Evolutionary conservation across 2,113 vertebrate species (phyloP), one percentile per base, ranked within the genome.

Genomic region (Origma solitaria): DNA sequence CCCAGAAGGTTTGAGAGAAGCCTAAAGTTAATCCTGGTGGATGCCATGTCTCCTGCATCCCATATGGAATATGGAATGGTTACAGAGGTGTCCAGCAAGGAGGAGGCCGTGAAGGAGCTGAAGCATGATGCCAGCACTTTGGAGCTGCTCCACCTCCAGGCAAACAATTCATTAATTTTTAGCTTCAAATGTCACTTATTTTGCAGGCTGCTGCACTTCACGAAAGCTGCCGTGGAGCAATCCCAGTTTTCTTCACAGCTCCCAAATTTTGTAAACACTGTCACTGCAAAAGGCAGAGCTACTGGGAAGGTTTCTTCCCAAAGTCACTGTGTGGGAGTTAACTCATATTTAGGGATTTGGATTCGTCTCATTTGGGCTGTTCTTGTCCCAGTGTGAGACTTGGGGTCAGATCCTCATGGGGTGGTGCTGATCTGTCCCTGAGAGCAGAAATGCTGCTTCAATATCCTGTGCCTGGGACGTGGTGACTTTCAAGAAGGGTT

Each of bases 191-290:
- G 14, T n/a, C 30, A 13, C 33, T 33, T 83, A 1, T 2, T 70
- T 80, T 54, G 6, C 58, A 51, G 82, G 68, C 71, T 92, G 70
- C 64, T 69, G 16, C 78, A 15, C 50, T 71, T 51, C 25, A 6
- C 13, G 30, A 64, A 56, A 91, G 81, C 80, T 58, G 40, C 56
- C 2, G 4, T 6, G 11, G 77, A 87, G 61, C 21, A 1, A 49
- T 75, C 61, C 81, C 72, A 35, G n/a, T 56, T 96, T 71, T 42
- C n/a, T 64, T 97, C 80, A 58, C 81, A 91, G 81, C 69, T 92
- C 86, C 81, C 61, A 20, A 1, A 35, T 70, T 47, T 75, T 82
- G 75, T 47, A 51, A 92, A 71, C 45, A 8, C 10, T 68, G 64
- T 60, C 79, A 45, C 53, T 79, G 25, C 49, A 25, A 70, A 66